A percentile compares a stretch with the other conserved stretches of the same genome.
These are phyloP conservation scores for Tanypteryx hageni DNA, from an alignment of 2,888 invertebrate genomes.

Conservation along the genomic window DNA sequence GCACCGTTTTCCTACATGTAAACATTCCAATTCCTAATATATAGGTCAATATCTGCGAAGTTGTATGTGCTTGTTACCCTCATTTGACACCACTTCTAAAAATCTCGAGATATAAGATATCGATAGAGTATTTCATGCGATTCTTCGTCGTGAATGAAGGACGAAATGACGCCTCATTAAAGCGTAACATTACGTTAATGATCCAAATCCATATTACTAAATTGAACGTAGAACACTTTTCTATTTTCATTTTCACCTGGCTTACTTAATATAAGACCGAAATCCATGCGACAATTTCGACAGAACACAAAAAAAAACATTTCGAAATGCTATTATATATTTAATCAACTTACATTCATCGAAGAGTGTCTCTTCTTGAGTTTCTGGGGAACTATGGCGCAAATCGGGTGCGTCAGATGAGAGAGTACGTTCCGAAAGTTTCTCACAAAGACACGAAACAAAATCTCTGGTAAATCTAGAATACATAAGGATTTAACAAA, in stretches of 20 bases:
- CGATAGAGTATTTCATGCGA: not conserved
- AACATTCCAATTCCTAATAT: conserved; percentile 43
- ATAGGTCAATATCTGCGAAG: conserved; percentile 43
- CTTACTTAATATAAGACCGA: not conserved
- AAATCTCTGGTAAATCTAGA: not conserved
- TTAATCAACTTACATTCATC: not conserved
- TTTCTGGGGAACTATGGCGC: not conserved
- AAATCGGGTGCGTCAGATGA: not conserved
- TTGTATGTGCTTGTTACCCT: conserved; percentile 46
- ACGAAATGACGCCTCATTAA: not conserved
- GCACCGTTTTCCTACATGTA: not conserved
- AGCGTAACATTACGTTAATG: not conserved
- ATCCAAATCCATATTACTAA: too few species aligned
- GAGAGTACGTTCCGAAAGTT: not conserved
- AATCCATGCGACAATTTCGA: not conserved
- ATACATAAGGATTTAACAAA: not conserved
- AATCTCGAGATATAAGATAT: not conserved
- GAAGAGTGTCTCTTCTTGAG: not conserved
- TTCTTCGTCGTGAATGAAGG: not conserved
- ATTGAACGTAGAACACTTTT: not conserved
- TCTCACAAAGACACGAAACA: not conserved
- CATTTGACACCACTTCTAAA: conserved; percentile 61
- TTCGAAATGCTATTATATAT: not conserved
- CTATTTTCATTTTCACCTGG: too few species aligned
- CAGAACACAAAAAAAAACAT: not conserved